Conservation (phyloP, 2,888 invertebrate genomes). For the Malacosoma neustria region DNA sequence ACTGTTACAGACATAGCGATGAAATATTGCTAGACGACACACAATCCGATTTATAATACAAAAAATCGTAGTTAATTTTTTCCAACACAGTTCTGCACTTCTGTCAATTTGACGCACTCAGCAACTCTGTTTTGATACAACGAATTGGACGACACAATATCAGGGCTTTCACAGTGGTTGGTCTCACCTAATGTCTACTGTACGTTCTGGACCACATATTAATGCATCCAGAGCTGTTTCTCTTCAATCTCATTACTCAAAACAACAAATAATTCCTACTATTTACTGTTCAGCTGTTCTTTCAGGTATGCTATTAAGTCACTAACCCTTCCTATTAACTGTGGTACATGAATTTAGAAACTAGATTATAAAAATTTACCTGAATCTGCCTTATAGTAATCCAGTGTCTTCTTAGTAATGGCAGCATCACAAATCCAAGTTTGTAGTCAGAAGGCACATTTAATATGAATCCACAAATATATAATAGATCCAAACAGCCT, state of each 20-base stretch:
- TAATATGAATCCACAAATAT: conserved; percentile 92
- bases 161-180: conserved; percentile 35
- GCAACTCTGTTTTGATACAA: conserved; percentile 48
- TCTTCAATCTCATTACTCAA: conserved; percentile 83
- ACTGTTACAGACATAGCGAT: too few relatives aligned
- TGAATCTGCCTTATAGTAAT: conserved; percentile 88
- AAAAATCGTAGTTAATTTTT: too few relatives aligned
- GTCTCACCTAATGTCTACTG: conserved; percentile 14
- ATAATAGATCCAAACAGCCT: conserved; percentile 80
- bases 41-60: too few relatives aligned
- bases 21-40: too few relatives aligned
- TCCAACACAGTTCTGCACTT: conserved; percentile 53
- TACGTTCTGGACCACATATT: conserved; percentile 29
- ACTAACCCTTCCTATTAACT: conserved; percentile 86
- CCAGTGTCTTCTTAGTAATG: conserved; percentile 92
- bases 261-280: conserved; percentile 91
- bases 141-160: conserved; percentile 35
- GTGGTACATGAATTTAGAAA: conserved; percentile 93
- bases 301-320: conserved; percentile 85
- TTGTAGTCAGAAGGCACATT: conserved; percentile 95
- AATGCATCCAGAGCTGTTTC: conserved; percentile 80
- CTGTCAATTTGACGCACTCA: conserved; percentile 50
- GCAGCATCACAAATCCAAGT: conserved; percentile 89
- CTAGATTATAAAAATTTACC: conserved; percentile 90
- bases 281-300: conserved; percentile 86